Evolutionary conservation across 2,888 invertebrate species (phyloP).

Genomic region (Zonitis immaculata): DNA sequence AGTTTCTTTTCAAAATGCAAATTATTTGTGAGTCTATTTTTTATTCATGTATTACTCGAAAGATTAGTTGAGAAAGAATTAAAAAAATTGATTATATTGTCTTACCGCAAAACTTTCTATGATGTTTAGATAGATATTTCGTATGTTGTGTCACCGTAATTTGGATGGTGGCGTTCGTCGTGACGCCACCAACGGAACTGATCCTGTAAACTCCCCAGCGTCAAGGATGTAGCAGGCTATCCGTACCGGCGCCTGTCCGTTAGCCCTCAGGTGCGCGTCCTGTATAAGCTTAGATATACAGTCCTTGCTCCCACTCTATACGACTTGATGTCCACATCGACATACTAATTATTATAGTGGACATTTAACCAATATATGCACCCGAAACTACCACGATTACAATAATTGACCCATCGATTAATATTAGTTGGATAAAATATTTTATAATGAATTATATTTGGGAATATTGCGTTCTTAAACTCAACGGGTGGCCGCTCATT

Average conservation of each 20-base stretch:
- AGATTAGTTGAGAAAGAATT: too few relatives aligned
- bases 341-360: constrained; percentile 29
- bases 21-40: too few relatives aligned
- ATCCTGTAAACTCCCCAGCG: constrained; percentile 35
- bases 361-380: constrained; percentile 4
- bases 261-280: constrained; percentile 38
- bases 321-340: constrained; percentile 36
- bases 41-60: too few relatives aligned
- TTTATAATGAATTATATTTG: too few relatives aligned
- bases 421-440: too few relatives aligned
- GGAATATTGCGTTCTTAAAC: constrained; percentile 18
- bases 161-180: constrained; percentile 39
- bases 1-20: constrained; percentile 19
- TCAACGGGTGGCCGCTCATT: constrained; percentile 35
- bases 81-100: too few relatives aligned
- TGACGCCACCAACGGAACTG: constrained; percentile 48
- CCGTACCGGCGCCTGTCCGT: constrained; percentile 40
- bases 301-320: constrained; percentile 13
- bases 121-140: too few relatives aligned
- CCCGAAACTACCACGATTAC: constrained; percentile 7
- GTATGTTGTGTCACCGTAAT: background rate
- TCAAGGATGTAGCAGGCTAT: constrained; percentile 35
- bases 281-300: constrained; percentile 6
- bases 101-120: too few relatives aligned
- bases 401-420: too few relatives aligned